Base-by-base conservation (phyloP, 2,113 vertebrate genomes). In the Zingel zingel region DNA sequence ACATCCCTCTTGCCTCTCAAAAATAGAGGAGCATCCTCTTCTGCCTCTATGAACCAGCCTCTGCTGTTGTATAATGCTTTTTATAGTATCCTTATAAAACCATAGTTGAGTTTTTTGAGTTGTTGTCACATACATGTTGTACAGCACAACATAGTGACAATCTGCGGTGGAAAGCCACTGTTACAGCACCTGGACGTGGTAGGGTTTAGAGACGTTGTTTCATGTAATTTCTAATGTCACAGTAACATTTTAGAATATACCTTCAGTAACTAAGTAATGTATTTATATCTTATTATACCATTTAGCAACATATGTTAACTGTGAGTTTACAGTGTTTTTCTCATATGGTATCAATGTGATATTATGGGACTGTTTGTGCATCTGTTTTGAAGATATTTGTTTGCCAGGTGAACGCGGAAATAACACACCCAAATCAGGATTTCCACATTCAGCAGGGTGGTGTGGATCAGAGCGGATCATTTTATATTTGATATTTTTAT, bases 341-440 rank as follows among this genome's bases (percentile, higher is more conserved):
- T 27, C 15, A 13, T 59, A 30, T 48, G 18, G 8, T 30, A 7
- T 68, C 27, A 39, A 2, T 61, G 50, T 33, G 11, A 16, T 25
- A 30, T 59, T 6, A 19, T 5, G 33, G 0, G 15, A 50, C 27
- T 67, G 43, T 33, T 6, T 47, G 19, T 11, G 23, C 18, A 48
- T 33, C n/a, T 23, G 36, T 45, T 54, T 56, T 51, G 25, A 61
- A 53, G 19, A 47, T 23, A 61, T 61, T 74, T 61, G 21, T 45
- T 54, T 63, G 27, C 57, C 48, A 51, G 53, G 56, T 67, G 27
- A 33, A 69, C 45, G 19, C 63, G 54, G 47, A 68, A 45, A 36
- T 39, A 50, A 47, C 23, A 58, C 27, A 27, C 27, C 21, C 4
- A 43, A 21, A 68, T 58, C 27, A 50, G 54, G 62, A 59, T 51